phyloP scores from a whole-genome alignment of 2,888 invertebrate genomes.

The Xiphydria camelus region DNA sequence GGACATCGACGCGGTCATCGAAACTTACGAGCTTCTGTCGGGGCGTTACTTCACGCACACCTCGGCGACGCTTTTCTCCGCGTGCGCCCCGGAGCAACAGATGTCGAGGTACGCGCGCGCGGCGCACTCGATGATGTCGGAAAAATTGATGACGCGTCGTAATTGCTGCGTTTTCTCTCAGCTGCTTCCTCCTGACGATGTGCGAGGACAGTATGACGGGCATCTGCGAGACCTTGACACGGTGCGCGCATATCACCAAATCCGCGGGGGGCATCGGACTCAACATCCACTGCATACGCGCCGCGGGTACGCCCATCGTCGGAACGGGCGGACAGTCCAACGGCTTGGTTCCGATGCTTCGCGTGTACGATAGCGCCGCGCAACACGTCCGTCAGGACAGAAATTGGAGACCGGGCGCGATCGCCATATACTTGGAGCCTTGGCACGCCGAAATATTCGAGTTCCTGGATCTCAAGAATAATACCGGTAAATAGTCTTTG shows the following conservation, averaged over 20 bases:
- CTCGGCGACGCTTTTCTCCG: constrained; percentile 67
- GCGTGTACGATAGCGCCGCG: constrained; percentile 66
- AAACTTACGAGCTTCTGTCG: constrained; percentile 67
- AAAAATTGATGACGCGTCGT: too few relatives aligned
- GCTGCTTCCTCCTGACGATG: constrained; percentile 66
- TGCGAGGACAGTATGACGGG: constrained; percentile 65
- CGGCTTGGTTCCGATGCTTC: constrained; percentile 67
- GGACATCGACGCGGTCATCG: constrained; percentile 67
- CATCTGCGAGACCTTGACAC: constrained; percentile 63
- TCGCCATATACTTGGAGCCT: constrained; percentile 69
- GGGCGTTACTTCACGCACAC: constrained; percentile 69
- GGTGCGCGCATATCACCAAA: constrained; percentile 67
- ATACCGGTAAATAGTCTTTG: constrained; percentile 58
- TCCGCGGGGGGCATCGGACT: constrained; percentile 67
- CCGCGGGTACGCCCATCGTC: constrained; percentile 63
- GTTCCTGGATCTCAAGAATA: constrained; percentile 65
- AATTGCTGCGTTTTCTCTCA: too few relatives aligned
- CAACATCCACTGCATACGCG: constrained; percentile 65
- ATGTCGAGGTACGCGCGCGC: constrained; percentile 68
- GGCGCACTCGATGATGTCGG: too few relatives aligned
- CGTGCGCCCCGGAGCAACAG: constrained; percentile 64
- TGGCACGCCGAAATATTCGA: constrained; percentile 69
- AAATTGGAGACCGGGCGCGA: constrained; percentile 67
- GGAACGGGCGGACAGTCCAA: constrained; percentile 68
- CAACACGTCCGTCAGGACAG: constrained; percentile 68